Conservation (phyloP, 2,797 vertebrate genomes). For the Danio kyathit region DNA sequence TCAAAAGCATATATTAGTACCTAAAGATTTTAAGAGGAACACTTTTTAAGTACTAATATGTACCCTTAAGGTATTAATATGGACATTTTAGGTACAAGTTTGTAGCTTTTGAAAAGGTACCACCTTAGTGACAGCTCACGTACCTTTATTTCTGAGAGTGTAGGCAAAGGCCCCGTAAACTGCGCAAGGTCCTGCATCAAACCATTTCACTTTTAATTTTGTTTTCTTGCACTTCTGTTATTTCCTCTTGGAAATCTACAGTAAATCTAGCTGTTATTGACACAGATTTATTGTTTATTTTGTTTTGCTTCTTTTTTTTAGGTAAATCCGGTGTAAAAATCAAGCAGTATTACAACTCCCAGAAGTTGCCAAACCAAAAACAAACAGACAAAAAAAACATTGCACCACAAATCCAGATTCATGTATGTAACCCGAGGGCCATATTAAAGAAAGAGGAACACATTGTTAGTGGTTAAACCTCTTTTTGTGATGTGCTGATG, state of each 20-base stretch:
- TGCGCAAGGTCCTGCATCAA: no score
- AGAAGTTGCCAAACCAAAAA: conserved; percentile 24
- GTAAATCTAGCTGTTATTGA: neutral
- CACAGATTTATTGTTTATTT: conserved; percentile 1
- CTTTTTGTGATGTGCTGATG: conserved; percentile 38
- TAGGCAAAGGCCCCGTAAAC: no score
- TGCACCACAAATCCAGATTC: conserved; percentile 4
- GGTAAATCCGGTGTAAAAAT: conserved; percentile 11
- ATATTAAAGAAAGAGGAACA: conserved; percentile 40
- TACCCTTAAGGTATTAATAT: no score
- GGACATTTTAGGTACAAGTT: no score
- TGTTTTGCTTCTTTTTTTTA: no score
- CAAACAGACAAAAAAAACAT: conserved; percentile 11
- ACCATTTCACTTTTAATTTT: neutral
- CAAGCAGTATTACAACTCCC: neutral
- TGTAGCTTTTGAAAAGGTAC: no score
- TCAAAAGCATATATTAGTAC: no score
- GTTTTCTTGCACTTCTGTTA: neutral
- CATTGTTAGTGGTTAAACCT: conserved; percentile 45
- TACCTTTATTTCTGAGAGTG: no score
- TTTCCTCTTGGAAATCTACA: neutral
- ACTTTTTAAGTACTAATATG: no score
- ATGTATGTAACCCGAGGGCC: conserved; percentile 29
- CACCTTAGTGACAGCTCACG: no score
- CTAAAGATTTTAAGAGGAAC: no score